phyloP scores from a whole-genome alignment of 2,888 invertebrate species.

The Hoplodrina ambigua region DNA sequence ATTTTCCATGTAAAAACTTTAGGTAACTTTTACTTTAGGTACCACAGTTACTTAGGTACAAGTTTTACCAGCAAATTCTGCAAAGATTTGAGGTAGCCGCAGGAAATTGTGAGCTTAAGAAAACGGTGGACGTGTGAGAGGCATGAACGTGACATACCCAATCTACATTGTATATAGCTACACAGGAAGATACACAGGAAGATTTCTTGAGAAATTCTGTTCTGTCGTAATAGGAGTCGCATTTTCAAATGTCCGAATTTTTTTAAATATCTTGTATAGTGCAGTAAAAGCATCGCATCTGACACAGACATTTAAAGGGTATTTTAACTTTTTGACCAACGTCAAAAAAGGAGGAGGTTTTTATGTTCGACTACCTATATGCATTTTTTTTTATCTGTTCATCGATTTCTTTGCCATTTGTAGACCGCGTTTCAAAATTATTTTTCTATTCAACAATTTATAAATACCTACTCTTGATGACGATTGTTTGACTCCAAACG shows the following conservation, averaged over 20 bases:
- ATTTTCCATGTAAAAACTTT: not conserved
- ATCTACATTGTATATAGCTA: conserved; percentile 21
- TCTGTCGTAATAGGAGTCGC: conserved; percentile 25
- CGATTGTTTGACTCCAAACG: not conserved
- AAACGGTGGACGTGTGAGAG: conserved; percentile 17
- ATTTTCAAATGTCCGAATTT: conserved; percentile 29
- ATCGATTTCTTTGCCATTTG: no score
- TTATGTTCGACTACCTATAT: no score
- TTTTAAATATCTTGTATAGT: conserved; percentile 7
- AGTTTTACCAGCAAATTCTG: not conserved
- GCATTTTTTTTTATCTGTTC: no score
- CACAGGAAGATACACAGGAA: conserved; percentile 28
- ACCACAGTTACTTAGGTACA: no score
- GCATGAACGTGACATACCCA: conserved; percentile 30
- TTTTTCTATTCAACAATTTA: no score
- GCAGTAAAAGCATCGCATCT: conserved; percentile 12
- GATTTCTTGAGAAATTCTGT: conserved; percentile 32
- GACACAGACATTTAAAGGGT: not conserved
- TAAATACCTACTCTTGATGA: no score
- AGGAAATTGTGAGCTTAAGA: conserved; percentile 40
- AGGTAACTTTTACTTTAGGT: not conserved
- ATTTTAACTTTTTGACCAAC: no score
- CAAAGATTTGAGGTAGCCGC: conserved; percentile 16
- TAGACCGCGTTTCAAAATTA: no score
- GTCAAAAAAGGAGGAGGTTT: no score